Evolutionary conservation across 2,113 vertebrate genomes (phyloP).

Genomic region (Hiodon alosoides): DNA sequence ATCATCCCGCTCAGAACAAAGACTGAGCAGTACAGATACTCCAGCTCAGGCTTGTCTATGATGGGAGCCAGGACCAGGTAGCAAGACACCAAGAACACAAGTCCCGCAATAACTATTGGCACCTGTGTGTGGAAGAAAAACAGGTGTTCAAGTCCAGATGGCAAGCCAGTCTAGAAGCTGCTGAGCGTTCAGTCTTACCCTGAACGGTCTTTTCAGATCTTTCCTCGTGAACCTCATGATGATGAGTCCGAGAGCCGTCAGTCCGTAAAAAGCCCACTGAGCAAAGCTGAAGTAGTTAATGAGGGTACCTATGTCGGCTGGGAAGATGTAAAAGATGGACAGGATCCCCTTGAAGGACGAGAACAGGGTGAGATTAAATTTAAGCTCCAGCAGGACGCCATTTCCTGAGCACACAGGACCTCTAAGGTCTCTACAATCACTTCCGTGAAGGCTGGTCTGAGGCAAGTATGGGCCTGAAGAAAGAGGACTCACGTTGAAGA

Average conservation of each 20-base stretch:
- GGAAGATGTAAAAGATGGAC: constrained; percentile 76
- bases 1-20: constrained; percentile 83
- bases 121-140: constrained; percentile 62
- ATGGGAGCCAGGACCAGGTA: constrained; percentile 83
- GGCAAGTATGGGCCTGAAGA: not conserved
- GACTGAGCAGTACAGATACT: constrained; percentile 80
- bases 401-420: not conserved
- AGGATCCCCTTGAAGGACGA: constrained; percentile 62
- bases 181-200: constrained; percentile 53
- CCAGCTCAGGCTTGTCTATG: constrained; percentile 67
- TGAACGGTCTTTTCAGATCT: constrained; percentile 74
- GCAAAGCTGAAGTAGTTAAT: constrained; percentile 96
- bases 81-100: constrained; percentile 65
- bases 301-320: constrained; percentile 78
- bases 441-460: not conserved
- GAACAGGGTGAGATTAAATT: not conserved
- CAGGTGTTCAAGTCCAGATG: not conserved
- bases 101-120: constrained; percentile 69
- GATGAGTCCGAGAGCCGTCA: constrained; percentile 67
- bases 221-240: constrained; percentile 89
- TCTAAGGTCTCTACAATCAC: not conserved
- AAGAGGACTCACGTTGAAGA: constrained; percentile 75
- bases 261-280: constrained; percentile 80
- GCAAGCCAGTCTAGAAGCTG: not conserved
- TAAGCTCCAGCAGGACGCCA: not conserved